Base-by-base conservation (phyloP, 1,140 invertebrate genomes). In the Eupristina koningsbergeri region DNA sequence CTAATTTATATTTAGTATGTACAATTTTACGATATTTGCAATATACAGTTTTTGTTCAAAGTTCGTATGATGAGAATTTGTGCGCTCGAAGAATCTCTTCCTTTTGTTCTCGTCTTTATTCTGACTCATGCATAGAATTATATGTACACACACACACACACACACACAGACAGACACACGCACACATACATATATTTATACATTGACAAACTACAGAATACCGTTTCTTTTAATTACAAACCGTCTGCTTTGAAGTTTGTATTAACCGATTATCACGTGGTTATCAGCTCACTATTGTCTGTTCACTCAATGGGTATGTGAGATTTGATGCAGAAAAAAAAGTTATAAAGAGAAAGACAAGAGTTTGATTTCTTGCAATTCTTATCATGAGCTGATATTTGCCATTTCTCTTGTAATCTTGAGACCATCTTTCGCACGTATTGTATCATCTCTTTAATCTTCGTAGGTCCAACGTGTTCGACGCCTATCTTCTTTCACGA, bases 201-300 rank as follows among this genome's bases (percentile, higher is more conserved):
- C n/a, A n/a, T n/a, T n/a, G n/a, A n/a, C n/a, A n/a, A n/a, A n/a
- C n/a, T n/a, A n/a, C n/a, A n/a, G n/a, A n/a, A n/a, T n/a, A n/a
- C n/a, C n/a, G n/a, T n/a, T 88, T 88, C 86, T 85, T 88, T 89
- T 88, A 89, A 89, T 89, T 89, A 88, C 81, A 86, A 87, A 87
- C 39, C 85, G 82, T 83, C 80, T 84, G 69, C 47, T 83, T 77
- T 79, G 58, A 73, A 50, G 64, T 64, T 83, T 61, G 75, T 78
- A 78, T 71, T 83, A 31, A 47, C 31, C 41, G 63, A 78, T 34
- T 29, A 63, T 78, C 74, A 83, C 58, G 45, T 22, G 39, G 81
- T 53, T n/a, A 34, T 63, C 81, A 39, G 11, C 1, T n/a, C 17
- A 11, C 22, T 63, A 9, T 3, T 9, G 11, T 73, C n/a, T 73